A percentile compares a stretch with the other conserved stretches of the same genome.
Evolutionary conservation across 2,797 vertebrate species (phyloP).

Genomic region (Ptychadena robeensis): DNA sequence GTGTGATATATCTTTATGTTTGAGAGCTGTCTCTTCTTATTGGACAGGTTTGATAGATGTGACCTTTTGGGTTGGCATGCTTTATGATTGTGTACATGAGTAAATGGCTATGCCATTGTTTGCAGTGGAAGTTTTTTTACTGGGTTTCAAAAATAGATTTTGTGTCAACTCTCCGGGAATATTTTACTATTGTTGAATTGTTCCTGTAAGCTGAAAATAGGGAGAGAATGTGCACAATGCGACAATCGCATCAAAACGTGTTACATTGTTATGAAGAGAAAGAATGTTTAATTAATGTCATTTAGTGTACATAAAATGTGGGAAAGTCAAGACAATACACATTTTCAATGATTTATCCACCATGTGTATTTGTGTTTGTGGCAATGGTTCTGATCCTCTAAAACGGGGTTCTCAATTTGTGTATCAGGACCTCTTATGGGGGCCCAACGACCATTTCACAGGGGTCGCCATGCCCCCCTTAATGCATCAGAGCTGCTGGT

Average conservation of each 20-base stretch:
- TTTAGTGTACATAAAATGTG: background rate
- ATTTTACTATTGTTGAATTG: conserved; percentile 43
- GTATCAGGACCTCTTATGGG: too few relatives aligned
- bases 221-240: background rate
- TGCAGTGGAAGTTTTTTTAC: background rate
- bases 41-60: background rate
- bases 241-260: conserved; percentile 9
- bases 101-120: conserved; percentile 5
- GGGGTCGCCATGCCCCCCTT: too few relatives aligned
- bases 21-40: background rate
- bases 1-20: background rate
- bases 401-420: too few relatives aligned
- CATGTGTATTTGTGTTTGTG: too few relatives aligned
- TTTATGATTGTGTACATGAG: background rate
- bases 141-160: background rate
- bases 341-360: too few relatives aligned
- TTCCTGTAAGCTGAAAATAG: conserved; percentile 49
- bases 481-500: too few relatives aligned
- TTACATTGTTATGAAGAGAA: conserved; percentile 10
- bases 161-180: background rate
- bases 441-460: too few relatives aligned
- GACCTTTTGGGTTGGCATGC: background rate
- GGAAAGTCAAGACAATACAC: background rate
- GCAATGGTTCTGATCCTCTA: too few relatives aligned
- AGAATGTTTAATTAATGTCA: background rate